phyloP scores from a whole-genome alignment of 2,888 invertebrate species.

The Drosophila limbata region DNA sequence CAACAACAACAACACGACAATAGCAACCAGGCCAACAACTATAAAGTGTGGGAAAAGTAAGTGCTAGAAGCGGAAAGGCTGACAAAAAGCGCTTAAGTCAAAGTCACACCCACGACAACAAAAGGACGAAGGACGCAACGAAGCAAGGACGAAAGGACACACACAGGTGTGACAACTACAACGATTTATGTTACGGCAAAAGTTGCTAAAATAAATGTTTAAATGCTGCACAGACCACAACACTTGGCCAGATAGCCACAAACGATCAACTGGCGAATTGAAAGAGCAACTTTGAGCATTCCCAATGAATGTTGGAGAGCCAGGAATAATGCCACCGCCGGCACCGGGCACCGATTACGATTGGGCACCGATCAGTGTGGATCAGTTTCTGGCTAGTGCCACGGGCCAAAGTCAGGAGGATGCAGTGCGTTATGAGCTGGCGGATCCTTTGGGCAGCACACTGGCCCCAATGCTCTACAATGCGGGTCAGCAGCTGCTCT shows the following conservation, averaged over 20 bases:
- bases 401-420: slow-evolving; percentile 47
- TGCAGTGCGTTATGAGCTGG: slow-evolving; percentile 56
- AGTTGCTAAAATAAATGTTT: slow-evolving; percentile 46
- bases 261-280: neutral
- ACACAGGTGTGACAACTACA: slow-evolving; percentile 41
- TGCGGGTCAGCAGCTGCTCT: slow-evolving; percentile 13
- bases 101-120: slow-evolving; percentile 23
- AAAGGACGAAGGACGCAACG: slow-evolving; percentile 7
- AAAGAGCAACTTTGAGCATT: slow-evolving; percentile 7
- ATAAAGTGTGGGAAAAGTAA: slow-evolving; percentile 18
- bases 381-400: slow-evolving; percentile 76
- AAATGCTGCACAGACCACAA: slow-evolving; percentile 43
- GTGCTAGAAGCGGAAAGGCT: slow-evolving; percentile 34
- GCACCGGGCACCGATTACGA: slow-evolving; percentile 56
- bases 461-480: slow-evolving; percentile 32
- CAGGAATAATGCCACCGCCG: slow-evolving; percentile 55
- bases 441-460: slow-evolving; percentile 44
- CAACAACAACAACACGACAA: slow-evolving; percentile 19
- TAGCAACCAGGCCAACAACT: slow-evolving; percentile 20
- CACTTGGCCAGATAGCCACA: slow-evolving; percentile 18
- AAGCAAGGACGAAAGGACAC: neutral
- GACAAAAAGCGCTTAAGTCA: slow-evolving; percentile 31
- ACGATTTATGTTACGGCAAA: slow-evolving; percentile 62
- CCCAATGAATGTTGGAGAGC: slow-evolving; percentile 47
- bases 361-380: slow-evolving; percentile 63